A percentile compares a stretch with the other conserved stretches of the same genome.
These are phyloP conservation scores for Dascillus cervinus DNA, from an alignment of 2,888 invertebrate genomes.

Conservation along the genomic window DNA sequence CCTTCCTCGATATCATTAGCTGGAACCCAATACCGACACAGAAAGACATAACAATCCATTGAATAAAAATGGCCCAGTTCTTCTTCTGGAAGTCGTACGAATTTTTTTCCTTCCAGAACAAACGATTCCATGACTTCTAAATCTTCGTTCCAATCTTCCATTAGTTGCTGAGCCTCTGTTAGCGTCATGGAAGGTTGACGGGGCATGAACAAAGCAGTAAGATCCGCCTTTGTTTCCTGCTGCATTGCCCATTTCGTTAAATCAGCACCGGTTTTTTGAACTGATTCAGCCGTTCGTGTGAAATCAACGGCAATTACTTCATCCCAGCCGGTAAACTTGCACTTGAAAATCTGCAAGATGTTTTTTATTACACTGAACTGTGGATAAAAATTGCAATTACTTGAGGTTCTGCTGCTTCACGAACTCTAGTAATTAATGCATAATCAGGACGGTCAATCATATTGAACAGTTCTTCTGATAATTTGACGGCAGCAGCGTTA, in stretches of 20 bases:
- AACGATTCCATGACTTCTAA: slow-evolving; percentile 96
- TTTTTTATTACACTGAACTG: background rate
- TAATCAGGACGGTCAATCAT: slow-evolving; percentile 88
- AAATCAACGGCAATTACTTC: slow-evolving; percentile 99
- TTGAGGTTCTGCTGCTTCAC: slow-evolving; percentile 87
- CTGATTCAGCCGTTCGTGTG: slow-evolving; percentile 95
- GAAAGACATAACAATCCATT: slow-evolving; percentile 94
- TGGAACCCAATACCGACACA: slow-evolving; percentile 89
- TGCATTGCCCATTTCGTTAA: slow-evolving; percentile 84
- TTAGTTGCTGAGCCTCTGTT: slow-evolving; percentile 77
- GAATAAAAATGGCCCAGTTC: slow-evolving; percentile 89
- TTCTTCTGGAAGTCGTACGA: slow-evolving; percentile 91
- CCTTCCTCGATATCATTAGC: slow-evolving; percentile 49
- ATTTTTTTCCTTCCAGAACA: slow-evolving; percentile 93
- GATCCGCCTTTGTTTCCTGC: slow-evolving; percentile 88
- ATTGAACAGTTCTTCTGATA: slow-evolving; percentile 92
- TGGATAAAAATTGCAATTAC: slow-evolving; percentile 39
- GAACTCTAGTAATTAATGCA: slow-evolving; percentile 80
- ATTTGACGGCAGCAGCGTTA: slow-evolving; percentile 89
- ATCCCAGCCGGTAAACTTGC: slow-evolving; percentile 96
- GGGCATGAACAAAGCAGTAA: slow-evolving; percentile 92
- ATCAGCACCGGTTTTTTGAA: slow-evolving; percentile 93
- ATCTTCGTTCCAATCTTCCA: slow-evolving; percentile 98
- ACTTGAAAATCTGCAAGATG: slow-evolving; percentile 75
- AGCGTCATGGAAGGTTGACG: slow-evolving; percentile 83